A percentile compares a stretch with the other conserved stretches of the same genome.
Conservation (phyloP, 2,888 invertebrate species). For the Blastobasis lacticolella region DNA sequence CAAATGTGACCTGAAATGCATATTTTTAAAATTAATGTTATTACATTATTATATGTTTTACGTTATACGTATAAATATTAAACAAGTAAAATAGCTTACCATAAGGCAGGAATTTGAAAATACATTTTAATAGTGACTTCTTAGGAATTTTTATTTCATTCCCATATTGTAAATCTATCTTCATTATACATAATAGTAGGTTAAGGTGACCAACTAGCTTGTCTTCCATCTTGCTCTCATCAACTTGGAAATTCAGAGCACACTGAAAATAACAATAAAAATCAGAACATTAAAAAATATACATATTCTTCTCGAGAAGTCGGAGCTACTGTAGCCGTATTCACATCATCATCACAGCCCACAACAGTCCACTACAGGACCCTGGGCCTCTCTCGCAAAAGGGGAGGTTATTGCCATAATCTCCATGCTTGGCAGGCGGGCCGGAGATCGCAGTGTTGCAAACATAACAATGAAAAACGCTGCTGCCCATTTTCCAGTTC, state of each 20-base stretch:
- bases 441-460: no score
- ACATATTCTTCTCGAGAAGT: neutral
- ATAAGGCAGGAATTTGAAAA: constrained; percentile 34
- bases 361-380: no score
- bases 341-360: no score
- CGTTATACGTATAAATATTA: no score
- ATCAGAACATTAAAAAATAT: neutral
- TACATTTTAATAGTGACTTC: constrained; percentile 24
- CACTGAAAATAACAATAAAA: constrained; percentile 28
- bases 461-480: no score
- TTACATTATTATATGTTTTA: no score
- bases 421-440: no score
- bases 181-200: constrained; percentile 29
- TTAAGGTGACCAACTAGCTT: constrained; percentile 32
- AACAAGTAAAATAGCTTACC: constrained; percentile 31
- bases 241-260: constrained; percentile 22
- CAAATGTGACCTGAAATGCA: constrained; percentile 40
- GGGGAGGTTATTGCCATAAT: no score
- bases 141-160: constrained; percentile 13
- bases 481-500: no score
- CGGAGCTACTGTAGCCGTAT: no score
- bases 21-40: neutral
- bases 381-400: no score
- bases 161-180: constrained; percentile 20
- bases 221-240: constrained; percentile 23